Evolutionary conservation across 2,888 invertebrate genomes (phyloP).

Genomic region (Drosophila bunnanda): DNA sequence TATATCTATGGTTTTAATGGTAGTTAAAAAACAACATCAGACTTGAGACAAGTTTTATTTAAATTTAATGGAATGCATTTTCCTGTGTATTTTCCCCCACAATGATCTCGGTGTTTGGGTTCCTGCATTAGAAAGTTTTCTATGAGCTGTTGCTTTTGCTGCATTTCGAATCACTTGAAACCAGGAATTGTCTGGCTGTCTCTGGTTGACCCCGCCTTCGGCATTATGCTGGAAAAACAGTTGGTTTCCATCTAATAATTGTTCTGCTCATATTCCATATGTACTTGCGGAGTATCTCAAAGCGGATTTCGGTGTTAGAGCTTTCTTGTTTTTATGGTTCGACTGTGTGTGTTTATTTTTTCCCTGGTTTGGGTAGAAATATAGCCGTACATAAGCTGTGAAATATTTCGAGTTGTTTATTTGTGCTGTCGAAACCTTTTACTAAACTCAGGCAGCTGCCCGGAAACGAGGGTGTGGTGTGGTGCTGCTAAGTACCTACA

Average conservation of each 20-base stretch:
- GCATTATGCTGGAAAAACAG: slow-evolving; percentile 61
- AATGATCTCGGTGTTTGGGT: slow-evolving; percentile 27
- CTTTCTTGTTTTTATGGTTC: slow-evolving; percentile 31
- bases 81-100: slow-evolving; percentile 9
- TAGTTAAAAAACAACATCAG: too few species aligned
- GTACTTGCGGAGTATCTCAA: slow-evolving; percentile 53
- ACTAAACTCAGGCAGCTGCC: slow-evolving; percentile 13
- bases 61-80: neutral
- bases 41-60: too few species aligned
- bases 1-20: too few species aligned
- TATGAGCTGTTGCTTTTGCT: slow-evolving; percentile 28
- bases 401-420: slow-evolving; percentile 26
- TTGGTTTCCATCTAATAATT: slow-evolving; percentile 72
- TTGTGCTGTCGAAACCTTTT: slow-evolving; percentile 28
- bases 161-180: slow-evolving; percentile 57
- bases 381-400: slow-evolving; percentile 18
- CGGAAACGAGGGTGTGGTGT: slow-evolving; percentile 5
- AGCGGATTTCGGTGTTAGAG: slow-evolving; percentile 70
- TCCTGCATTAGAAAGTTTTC: slow-evolving; percentile 48
- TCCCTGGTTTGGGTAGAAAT: neutral
- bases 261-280: slow-evolving; percentile 59
- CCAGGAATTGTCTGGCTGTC: slow-evolving; percentile 24
- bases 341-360: neutral
- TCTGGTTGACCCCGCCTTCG: slow-evolving; percentile 26
- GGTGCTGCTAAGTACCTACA: slow-evolving; percentile 9